These are phyloP conservation scores for Resseliella maxima DNA, from an alignment of 2,888 invertebrate genomes.

Conservation along the genomic window DNA sequence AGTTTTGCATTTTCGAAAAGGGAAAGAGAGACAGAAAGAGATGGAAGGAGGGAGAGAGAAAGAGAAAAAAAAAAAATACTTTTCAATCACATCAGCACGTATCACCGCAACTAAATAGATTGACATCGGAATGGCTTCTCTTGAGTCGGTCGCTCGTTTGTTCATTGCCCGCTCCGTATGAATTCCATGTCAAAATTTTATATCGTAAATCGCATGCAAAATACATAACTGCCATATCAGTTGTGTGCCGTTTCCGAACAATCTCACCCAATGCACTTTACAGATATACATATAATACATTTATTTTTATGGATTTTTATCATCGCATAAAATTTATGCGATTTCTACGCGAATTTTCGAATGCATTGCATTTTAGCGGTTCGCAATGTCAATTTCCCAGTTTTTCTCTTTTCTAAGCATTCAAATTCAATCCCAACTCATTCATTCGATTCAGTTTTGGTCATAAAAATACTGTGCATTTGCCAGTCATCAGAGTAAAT, in stretches of 20 bases:
- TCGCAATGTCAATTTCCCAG: too few species aligned
- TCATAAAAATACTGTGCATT: constrained; percentile 51
- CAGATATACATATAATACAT: constrained; percentile 18
- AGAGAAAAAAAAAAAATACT: background rate
- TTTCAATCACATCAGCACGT: constrained; percentile 36
- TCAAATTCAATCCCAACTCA: constrained; percentile 20
- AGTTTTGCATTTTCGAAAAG: background rate
- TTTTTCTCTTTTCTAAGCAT: background rate
- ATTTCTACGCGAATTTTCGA: constrained; percentile 39
- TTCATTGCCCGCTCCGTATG: background rate
- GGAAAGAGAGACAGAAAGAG: too few species aligned
- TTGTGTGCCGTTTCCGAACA: background rate
- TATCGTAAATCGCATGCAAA: constrained; percentile 53
- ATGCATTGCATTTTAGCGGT: constrained; percentile 13
- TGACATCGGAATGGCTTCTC: constrained; percentile 17
- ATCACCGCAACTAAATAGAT: constrained; percentile 32
- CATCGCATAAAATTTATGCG: constrained; percentile 43
- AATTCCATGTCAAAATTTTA: constrained; percentile 29
- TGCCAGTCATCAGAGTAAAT: background rate
- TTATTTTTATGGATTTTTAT: constrained; percentile 53
- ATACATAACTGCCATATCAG: constrained; percentile 34
- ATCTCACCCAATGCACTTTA: constrained; percentile 33
- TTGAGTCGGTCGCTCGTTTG: background rate
- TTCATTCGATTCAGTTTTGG: constrained; percentile 45
- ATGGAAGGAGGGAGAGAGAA: too few species aligned